Evolutionary conservation across 2,113 vertebrate genomes (phyloP), one percentile per base, ranked within the genome.

Genomic region (Bubo scandiacus): DNA sequence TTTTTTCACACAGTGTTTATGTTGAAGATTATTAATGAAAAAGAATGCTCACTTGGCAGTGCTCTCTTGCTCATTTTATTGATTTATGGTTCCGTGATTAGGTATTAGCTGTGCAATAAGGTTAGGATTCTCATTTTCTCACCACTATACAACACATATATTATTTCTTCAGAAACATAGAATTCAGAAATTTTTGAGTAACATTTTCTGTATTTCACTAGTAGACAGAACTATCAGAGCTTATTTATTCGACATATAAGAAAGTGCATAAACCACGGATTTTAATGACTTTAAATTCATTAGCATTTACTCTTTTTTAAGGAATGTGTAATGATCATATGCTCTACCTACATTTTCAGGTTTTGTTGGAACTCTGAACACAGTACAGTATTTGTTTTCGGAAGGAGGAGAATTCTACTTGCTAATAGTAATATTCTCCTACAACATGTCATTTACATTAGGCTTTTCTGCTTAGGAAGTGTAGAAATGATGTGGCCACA

Each of bases 1-100:
- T 55, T 57, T 30, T 27, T 55, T 57, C 26, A 7, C 12, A 14
- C 3, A 0, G 0, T 71, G 15, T 79, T 82, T 62, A 61, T 54
- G 9, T 61, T 66, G 18, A 70, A 78, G 61, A 34, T 67, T 49
- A 51, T 58, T 73, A 4, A 40, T 71, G 40, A 65, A 30, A 43
- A 55, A 36, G 21, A 38, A 26, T 70, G 18, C 8, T 86, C 7
- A 2, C 12, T 89, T 58, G 42, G 29, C 21, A 62, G 11, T 58
- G 30, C 25, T 74, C 3, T 38, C 29, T 47, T 67, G 3, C 6
- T 87, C 20, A 7, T 59, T 75, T 65, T 72, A n/a, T 55, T 85
- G 23, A 27, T 62, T 42, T 75, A 19, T 65, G 77, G 26, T 72
- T 92, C 5, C 81, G 1, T 88, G 66, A n/a, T 80, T 71, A 67